A percentile compares a stretch with the other conserved stretches of the same genome.
Conservation (phyloP, 2,113 vertebrate species). For the Hydrochoerus hydrochaeris region DNA sequence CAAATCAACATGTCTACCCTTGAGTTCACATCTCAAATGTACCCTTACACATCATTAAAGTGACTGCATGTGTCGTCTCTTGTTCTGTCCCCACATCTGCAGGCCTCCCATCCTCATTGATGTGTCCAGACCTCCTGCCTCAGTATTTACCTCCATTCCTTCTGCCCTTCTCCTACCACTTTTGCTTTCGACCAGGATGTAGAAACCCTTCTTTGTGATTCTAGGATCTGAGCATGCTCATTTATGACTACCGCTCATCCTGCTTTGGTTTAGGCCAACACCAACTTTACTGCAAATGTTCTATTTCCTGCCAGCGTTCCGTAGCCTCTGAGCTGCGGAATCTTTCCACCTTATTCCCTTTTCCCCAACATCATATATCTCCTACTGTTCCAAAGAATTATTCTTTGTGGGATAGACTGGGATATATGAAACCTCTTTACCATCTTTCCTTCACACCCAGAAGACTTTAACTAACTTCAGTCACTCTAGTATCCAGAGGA, state of each 20-base stretch:
- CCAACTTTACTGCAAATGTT: neutral
- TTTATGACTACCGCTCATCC: neutral
- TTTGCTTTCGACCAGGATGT: neutral
- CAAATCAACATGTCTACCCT: neutral
- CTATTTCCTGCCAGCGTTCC: neutral
- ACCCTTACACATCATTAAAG: fast-evolving
- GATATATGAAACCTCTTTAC: neutral
- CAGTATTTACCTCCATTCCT: neutral
- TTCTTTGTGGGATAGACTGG: neutral
- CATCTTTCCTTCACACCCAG: neutral
- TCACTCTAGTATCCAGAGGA: neutral
- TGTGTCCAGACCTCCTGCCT: neutral
- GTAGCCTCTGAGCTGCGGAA: neutral
- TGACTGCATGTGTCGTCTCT: fast-evolving
- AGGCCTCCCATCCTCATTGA: fast-evolving
- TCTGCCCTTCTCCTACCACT: neutral
- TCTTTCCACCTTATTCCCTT: neutral
- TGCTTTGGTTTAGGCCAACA: neutral
- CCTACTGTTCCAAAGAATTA: neutral
- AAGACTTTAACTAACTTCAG: neutral
- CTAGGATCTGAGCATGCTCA: neutral
- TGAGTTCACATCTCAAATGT: neutral
- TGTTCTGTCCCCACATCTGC: neutral
- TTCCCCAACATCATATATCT: neutral
- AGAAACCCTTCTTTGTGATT: neutral